Evolutionary conservation across 2,888 invertebrate species (phyloP).

Genomic region (Bibio marci): DNA sequence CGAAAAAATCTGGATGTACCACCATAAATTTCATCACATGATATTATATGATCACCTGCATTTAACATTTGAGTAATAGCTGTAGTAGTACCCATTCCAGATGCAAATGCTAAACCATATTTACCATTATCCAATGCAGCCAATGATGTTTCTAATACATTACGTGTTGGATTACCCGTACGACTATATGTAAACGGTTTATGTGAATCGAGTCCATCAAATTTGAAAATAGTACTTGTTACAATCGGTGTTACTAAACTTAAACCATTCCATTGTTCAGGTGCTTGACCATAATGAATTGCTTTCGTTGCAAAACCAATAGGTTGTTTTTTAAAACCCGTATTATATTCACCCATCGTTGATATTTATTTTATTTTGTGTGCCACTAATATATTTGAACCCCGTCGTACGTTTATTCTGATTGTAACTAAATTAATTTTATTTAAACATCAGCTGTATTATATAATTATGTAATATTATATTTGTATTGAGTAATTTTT

Average conservation of each 20-base stretch:
- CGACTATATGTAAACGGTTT: conserved; percentile 29
- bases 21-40: conserved; percentile 44
- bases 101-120: conserved; percentile 35
- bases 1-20: conserved; percentile 31
- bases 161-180: conserved; percentile 44
- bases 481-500: too few relatives aligned
- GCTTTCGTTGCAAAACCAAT: conserved; percentile 74
- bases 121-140: conserved; percentile 42
- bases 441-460: too few relatives aligned
- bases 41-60: conserved; percentile 40
- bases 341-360: not conserved
- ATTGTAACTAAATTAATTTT: too few relatives aligned
- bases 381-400: too few relatives aligned
- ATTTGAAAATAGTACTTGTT: conserved; percentile 82
- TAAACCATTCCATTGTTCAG: conserved; percentile 72
- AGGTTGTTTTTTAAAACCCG: conserved; percentile 37
- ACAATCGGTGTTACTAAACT: conserved; percentile 83
- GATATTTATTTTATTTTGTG: not conserved
- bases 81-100: conserved; percentile 39
- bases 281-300: conserved; percentile 82
- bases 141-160: conserved; percentile 36
- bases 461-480: too few relatives aligned
- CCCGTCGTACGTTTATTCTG: too few relatives aligned
- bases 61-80: conserved; percentile 34
- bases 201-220: conserved; percentile 45